phyloP scores from a whole-genome alignment of 2,113 vertebrate genomes.

The Coregonus clupeaformis region DNA sequence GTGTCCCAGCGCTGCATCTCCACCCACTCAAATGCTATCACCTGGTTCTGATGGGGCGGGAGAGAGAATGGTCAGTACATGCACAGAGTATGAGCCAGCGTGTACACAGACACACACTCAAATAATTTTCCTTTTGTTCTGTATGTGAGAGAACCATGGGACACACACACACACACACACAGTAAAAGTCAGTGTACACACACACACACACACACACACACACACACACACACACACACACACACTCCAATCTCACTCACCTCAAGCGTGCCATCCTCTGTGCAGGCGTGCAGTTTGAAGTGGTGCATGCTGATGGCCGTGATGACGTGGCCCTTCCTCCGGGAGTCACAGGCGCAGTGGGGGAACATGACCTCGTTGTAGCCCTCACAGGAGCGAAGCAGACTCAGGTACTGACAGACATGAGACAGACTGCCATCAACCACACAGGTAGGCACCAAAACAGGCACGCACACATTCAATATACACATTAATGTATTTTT shows the following conservation, averaged over 20 bases:
- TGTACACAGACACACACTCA: no score
- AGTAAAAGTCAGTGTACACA: no score
- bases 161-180: no score
- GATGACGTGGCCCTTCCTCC: slow-evolving; percentile 92
- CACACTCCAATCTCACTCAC: slow-evolving; percentile 57
- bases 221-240: no score
- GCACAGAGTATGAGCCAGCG: no score
- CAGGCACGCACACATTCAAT: neutral
- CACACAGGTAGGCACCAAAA: no score
- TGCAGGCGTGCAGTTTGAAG: slow-evolving; percentile 96
- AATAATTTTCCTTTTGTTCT: no score
- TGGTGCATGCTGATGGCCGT: slow-evolving; percentile 93
- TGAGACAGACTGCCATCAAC: neutral
- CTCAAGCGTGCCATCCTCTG: slow-evolving; percentile 93
- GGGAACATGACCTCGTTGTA: slow-evolving; percentile 97
- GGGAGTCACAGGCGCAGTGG: slow-evolving; percentile 94
- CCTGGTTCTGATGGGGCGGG: slow-evolving; percentile 82
- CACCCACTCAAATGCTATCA: slow-evolving; percentile 92
- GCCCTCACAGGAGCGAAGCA: slow-evolving; percentile 90
- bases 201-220: no score
- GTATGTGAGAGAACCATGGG: no score
- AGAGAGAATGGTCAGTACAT: neutral
- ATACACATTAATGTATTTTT: neutral
- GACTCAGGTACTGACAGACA: slow-evolving; percentile 84
- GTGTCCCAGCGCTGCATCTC: slow-evolving; percentile 99